Base-by-base conservation (phyloP, 2,113 vertebrate species). In the Coptodon rendalli region DNA sequence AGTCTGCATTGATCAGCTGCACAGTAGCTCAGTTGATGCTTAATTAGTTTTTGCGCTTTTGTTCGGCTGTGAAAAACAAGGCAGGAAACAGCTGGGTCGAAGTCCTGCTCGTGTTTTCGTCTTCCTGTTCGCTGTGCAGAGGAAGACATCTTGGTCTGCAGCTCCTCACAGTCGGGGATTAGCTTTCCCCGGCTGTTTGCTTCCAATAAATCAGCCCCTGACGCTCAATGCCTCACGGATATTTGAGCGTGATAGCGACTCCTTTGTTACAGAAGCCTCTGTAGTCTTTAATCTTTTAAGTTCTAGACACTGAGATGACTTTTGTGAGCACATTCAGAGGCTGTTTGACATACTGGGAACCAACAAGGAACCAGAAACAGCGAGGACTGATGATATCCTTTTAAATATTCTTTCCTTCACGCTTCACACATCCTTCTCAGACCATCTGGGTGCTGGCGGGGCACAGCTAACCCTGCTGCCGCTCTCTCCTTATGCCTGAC, bases 381-480 rank as follows among this genome's bases (percentile, higher is more conserved):
- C 16, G 40, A 78, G 53, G 83, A 80, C 19, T 1, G 52, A 76
- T 54, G 24, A 31, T 61, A 5, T 78, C 82, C 63, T 82, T 57
- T 19, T 19, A 57, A 66, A 16, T 53, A 9, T 34, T 81, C 45
- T 36, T 86, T 38, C 57, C 56, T 54, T 89, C 80, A 80, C 27
- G 24, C 87, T 81, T 89, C 76, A 86, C 92, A 89, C 90, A 43
- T 92, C 86, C 80, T 81, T 89, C 89, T 90, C 89, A 45, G 92
- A 86, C 90, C 92, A 91, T 93, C 93, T 93, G 93, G 89, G 56
- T 50, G 81, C 63, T 81, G 40, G 81, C 22, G 14, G 85, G 81
- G 81, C 56, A 29, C 82, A 36, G 57, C 83, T 84, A 80, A 89
- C 83, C 87, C 87, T 56, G 82, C 89, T 88, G 89, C 83, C 27